Percentiles rank a stretch among this genome's conserved stretches.
Conservation (phyloP, 2,888 invertebrate species). For the Eubasilissa splendida region DNA sequence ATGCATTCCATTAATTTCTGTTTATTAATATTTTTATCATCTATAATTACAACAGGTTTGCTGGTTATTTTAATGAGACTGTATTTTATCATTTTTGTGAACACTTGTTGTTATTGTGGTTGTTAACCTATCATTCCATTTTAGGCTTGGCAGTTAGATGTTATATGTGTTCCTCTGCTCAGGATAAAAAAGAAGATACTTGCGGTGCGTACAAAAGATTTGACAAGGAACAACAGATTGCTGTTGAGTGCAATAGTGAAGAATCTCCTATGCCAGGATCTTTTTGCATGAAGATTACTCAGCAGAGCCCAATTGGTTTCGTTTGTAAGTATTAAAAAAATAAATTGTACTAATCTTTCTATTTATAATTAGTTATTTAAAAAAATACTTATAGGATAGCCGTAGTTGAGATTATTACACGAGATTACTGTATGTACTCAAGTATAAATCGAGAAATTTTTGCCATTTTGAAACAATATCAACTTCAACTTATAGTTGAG, state of each 20-base stretch:
- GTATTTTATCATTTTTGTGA: conserved; percentile 38
- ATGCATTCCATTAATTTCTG: conserved; percentile 16
- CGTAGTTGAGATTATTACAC: too few species aligned
- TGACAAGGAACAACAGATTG: conserved; percentile 87
- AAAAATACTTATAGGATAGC: too few species aligned
- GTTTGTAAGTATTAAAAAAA: conserved; percentile 82
- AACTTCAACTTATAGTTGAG: too few species aligned
- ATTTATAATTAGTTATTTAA: too few species aligned
- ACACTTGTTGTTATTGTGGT: conserved; percentile 24
- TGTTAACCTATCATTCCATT: conserved; percentile 58
- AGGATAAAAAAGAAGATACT: conserved; percentile 87
- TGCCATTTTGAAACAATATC: too few species aligned
- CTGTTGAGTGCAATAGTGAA: conserved; percentile 94
- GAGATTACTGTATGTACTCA: too few species aligned
- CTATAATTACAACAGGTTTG: conserved; percentile 1
- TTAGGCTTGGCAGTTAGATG: conserved; percentile 85
- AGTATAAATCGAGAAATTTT: too few species aligned
- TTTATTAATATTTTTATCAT: conserved; percentile 34
- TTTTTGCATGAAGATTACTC: conserved; percentile 95
- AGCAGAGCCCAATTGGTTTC: conserved; percentile 94
- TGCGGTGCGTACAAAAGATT: conserved; percentile 93
- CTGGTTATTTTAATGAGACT: background rate
- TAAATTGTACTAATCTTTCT: too few species aligned
- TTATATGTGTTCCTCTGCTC: conserved; percentile 91
- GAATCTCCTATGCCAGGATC: conserved; percentile 96